Conservation (phyloP, 2,888 invertebrate genomes). For the Drosophila gaucha region DNA sequence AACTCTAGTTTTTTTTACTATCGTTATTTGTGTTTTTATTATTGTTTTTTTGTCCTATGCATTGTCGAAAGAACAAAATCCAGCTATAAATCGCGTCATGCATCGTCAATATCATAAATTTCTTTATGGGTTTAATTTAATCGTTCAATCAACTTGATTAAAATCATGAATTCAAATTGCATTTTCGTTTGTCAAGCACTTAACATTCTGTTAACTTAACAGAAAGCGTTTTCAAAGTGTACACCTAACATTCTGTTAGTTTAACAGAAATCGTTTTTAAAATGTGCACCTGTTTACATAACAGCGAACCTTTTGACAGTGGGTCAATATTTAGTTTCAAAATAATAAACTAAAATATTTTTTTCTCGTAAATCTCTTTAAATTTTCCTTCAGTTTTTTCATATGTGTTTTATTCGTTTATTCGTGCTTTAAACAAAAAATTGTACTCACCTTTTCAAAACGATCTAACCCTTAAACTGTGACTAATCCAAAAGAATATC, state of each 20-base stretch:
- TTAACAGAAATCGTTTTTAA: background rate
- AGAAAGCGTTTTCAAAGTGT: background rate
- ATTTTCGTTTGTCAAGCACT: constrained; percentile 21
- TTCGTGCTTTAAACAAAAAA: constrained; percentile 45
- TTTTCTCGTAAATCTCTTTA: background rate
- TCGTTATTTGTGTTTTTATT: constrained; percentile 35
- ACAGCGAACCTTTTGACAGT: constrained; percentile 20
- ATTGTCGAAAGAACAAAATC: constrained; percentile 22
- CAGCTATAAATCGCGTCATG: constrained; percentile 31
- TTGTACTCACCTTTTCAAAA: constrained; percentile 38
- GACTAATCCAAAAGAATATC: constrained; percentile 60
- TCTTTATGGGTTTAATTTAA: constrained; percentile 9
- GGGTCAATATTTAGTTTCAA: constrained; percentile 5
- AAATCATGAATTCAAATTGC: constrained; percentile 12
- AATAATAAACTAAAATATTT: background rate
- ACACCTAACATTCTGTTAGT: constrained; percentile 1
- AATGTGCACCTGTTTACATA: background rate
- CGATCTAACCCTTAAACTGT: constrained; percentile 57
- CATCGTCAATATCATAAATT: constrained; percentile 21
- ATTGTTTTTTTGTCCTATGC: constrained; percentile 34
- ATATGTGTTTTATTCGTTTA: constrained; percentile 17
- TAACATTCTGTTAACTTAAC: constrained; percentile 29
- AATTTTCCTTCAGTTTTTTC: constrained; percentile 7
- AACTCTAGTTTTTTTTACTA: constrained; percentile 27
- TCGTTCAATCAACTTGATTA: constrained; percentile 8